A percentile compares a stretch with the other conserved stretches of the same genome.
phyloP scores from a whole-genome alignment of 2,888 invertebrate genomes.

The Archaeoteleia sp. region DNA sequence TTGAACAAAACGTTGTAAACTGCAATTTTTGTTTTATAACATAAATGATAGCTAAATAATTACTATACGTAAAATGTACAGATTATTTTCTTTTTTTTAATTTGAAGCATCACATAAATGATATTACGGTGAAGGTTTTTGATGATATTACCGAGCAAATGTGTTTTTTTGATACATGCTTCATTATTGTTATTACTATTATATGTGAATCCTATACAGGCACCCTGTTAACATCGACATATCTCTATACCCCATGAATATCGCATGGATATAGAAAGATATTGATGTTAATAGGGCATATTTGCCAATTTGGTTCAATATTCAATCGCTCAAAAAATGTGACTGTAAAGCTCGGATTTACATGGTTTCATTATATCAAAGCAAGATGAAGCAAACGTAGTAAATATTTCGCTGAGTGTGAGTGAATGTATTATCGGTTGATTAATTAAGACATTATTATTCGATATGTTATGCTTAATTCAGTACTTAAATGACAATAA shows the following conservation, averaged over 20 bases:
- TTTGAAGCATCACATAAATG: slow-evolving; percentile 2
- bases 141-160: neutral
- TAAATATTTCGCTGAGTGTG: no score
- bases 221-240: no score
- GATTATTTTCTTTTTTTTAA: neutral
- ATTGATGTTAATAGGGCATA: no score
- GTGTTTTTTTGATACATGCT: no score
- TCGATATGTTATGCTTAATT: neutral
- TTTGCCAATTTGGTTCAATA: slow-evolving; percentile 4
- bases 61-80: slow-evolving; percentile 2
- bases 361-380: no score
- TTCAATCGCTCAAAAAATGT: neutral
- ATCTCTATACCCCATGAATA: neutral
- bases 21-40: neutral
- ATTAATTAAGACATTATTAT: neutral
- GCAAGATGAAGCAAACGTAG: no score
- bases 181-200: neutral
- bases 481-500: slow-evolving; percentile 16
- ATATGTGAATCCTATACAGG: no score
- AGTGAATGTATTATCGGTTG: no score
- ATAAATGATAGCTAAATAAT: neutral
- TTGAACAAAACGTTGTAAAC: no score
- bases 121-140: slow-evolving; percentile 10
- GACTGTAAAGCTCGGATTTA: neutral
- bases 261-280: neutral